Evolutionary conservation across 2,797 vertebrate genomes (phyloP).

Genomic region (Paramormyrops hopkinsi): DNA sequence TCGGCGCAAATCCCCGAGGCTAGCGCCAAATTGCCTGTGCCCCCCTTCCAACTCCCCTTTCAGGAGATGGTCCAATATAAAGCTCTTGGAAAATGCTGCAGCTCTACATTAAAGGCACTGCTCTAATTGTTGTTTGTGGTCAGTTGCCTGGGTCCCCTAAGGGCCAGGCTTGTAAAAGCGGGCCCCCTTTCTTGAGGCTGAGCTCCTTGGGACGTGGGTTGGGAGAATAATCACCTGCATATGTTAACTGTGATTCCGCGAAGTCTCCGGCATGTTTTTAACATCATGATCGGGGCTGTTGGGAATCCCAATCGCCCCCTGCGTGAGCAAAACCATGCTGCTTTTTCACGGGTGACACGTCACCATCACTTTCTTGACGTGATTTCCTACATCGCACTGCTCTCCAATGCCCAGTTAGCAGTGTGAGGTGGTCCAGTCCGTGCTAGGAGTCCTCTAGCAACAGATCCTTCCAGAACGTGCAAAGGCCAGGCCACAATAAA

Average conservation of each 20-base stretch:
- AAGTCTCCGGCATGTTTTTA: conserved; percentile 44
- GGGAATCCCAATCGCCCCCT: neutral
- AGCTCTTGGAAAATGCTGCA: conserved; percentile 54
- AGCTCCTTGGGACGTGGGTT: conserved; percentile 51
- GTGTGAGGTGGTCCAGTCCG: neutral
- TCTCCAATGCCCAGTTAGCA: neutral
- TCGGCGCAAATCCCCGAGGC: conserved; percentile 59
- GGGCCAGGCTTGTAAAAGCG: conserved; percentile 59
- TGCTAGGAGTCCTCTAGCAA: neutral
- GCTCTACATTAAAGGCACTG: conserved; percentile 53
- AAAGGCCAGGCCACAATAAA: conserved; percentile 10
- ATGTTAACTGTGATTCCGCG: conserved; percentile 45
- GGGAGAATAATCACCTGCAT: conserved; percentile 59
- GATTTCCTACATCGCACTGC: neutral
- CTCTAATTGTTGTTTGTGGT: conserved; percentile 55
- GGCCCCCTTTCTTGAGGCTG: conserved; percentile 46
- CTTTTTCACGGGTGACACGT: neutral
- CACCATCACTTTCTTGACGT: neutral
- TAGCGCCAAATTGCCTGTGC: conserved; percentile 45
- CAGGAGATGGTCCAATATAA: conserved; percentile 40
- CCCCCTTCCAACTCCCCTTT: conserved; percentile 22
- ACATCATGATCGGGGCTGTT: conserved; percentile 27
- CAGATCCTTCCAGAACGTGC: neutral
- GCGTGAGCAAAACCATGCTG: neutral
- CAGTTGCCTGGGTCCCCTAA: conserved; percentile 52